Percentiles rank a stretch among this genome's conserved stretches.
These are phyloP conservation scores for Heliconius ismenius DNA, from an alignment of 2,888 invertebrate species.

Conservation along the genomic window DNA sequence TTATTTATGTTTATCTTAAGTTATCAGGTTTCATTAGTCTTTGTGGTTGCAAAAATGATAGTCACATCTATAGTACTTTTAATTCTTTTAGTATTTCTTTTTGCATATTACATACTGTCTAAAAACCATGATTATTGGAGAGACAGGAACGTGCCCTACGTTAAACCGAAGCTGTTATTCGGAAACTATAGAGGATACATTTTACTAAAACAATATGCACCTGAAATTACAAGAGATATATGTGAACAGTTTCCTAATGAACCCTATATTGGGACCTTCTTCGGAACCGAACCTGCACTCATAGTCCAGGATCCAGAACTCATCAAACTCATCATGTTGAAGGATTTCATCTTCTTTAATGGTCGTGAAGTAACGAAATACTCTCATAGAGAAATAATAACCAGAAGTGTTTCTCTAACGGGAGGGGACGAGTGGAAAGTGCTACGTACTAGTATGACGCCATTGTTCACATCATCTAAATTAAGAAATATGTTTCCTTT, in stretches of 20 bases:
- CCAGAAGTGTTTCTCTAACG: not conserved
- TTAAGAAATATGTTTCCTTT: constrained; percentile 58
- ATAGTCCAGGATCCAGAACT: constrained; percentile 60
- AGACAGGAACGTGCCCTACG: constrained; percentile 52
- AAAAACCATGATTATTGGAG: constrained; percentile 59
- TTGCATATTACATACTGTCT: not conserved
- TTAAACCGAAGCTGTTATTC: constrained; percentile 54
- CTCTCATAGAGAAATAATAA: not conserved
- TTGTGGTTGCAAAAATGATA: not conserved
- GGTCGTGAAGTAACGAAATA: constrained; percentile 55
- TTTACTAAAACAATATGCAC: constrained; percentile 51
- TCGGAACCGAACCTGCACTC: constrained; percentile 62
- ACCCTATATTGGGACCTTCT: constrained; percentile 61
- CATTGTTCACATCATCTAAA: constrained; percentile 63
- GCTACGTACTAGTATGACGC: constrained; percentile 50
- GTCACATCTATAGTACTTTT: not conserved
- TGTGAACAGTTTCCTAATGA: constrained; percentile 55
- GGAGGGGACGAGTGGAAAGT: constrained; percentile 18
- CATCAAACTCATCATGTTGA: constrained; percentile 58
- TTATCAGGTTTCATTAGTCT: not conserved
- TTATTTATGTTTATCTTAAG: too few species aligned
- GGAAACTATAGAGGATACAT: constrained; percentile 61
- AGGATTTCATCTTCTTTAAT: constrained; percentile 65
- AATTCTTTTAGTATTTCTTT: not conserved
- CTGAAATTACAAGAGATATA: constrained; percentile 51